phyloP scores from a whole-genome alignment of 2,113 vertebrate genomes.

The Pseudorasbora parva region DNA sequence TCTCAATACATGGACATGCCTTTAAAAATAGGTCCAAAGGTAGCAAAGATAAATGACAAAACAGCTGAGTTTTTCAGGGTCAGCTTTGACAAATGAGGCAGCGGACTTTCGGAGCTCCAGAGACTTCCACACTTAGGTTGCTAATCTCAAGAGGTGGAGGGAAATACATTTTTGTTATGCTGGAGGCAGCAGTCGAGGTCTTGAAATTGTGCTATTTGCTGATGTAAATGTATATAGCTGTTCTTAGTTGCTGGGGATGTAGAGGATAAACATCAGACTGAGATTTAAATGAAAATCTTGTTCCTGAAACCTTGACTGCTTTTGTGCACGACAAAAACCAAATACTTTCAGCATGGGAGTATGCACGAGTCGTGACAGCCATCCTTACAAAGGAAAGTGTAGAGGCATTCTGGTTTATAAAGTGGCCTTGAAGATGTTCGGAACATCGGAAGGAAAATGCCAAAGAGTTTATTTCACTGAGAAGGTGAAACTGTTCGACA shows the following conservation, averaged over 20 bases:
- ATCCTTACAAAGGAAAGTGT: slow-evolving; percentile 35
- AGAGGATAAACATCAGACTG: background rate
- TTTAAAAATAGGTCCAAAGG: slow-evolving; percentile 70
- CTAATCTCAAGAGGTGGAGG: slow-evolving; percentile 62
- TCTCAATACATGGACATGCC: slow-evolving; percentile 47
- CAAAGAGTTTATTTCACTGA: background rate
- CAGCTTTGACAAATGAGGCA: slow-evolving; percentile 79
- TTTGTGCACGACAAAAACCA: background rate
- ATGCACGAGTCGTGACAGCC: slow-evolving; percentile 45
- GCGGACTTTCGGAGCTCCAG: slow-evolving; percentile 66
- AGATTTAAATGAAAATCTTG: background rate
- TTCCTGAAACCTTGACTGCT: slow-evolving; percentile 15
- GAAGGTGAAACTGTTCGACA: background rate
- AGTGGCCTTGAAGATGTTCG: slow-evolving; percentile 50
- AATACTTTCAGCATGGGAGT: background rate
- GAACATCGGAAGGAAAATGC: slow-evolving; percentile 14
- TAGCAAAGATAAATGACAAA: slow-evolving; percentile 63
- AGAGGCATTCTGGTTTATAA: slow-evolving; percentile 44
- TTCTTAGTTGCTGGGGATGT: background rate
- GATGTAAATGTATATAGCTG: background rate
- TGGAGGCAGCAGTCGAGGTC: slow-evolving; percentile 30
- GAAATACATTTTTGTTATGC: slow-evolving; percentile 36
- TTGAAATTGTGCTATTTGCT: slow-evolving; percentile 39
- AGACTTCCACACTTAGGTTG: slow-evolving; percentile 77
- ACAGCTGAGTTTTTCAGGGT: slow-evolving; percentile 70